Conservation (phyloP, 2,113 vertebrate genomes). For the Percopsis transmontana region DNA sequence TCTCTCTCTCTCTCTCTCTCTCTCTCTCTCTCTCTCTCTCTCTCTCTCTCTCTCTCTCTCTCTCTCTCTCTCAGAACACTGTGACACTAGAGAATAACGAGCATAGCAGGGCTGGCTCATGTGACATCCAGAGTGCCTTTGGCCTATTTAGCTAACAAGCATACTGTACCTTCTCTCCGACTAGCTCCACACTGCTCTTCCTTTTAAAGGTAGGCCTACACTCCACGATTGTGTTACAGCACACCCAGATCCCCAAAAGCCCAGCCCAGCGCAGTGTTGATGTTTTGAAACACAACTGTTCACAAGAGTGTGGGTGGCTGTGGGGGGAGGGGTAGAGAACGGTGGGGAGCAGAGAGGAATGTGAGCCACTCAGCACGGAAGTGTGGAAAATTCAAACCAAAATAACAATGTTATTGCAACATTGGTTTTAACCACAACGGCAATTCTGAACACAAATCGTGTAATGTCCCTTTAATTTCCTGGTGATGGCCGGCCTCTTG, state of each 20-base stretch:
- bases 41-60: constrained; percentile 1
- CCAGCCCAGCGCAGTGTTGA: too few relatives aligned
- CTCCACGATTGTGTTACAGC: too few relatives aligned
- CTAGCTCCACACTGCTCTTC: constrained; percentile 6
- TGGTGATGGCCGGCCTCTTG: constrained; percentile 9
- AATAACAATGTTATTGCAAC: too few relatives aligned
- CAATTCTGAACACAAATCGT: not conserved
- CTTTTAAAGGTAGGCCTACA: too few relatives aligned
- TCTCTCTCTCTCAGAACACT: constrained; percentile 52
- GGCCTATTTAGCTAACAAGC: constrained; percentile 55
- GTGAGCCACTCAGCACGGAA: too few relatives aligned
- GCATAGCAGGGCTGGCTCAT: constrained; percentile 55
- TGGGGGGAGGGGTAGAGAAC: too few relatives aligned
- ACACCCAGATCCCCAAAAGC: too few relatives aligned
- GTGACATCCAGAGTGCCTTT: constrained; percentile 59
- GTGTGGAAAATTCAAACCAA: too few relatives aligned
- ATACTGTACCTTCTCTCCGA: constrained; percentile 14
- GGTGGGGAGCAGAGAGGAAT: too few relatives aligned
- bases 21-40: constrained; percentile 2
- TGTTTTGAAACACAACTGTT: too few relatives aligned
- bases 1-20: not conserved
- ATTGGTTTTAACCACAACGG: not conserved
- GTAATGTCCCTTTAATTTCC: too few relatives aligned
- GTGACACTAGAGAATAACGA: constrained; percentile 56
- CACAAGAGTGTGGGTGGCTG: too few relatives aligned